phyloP scores from a whole-genome alignment of 2,797 vertebrate species.

The Sylvia borin region DNA sequence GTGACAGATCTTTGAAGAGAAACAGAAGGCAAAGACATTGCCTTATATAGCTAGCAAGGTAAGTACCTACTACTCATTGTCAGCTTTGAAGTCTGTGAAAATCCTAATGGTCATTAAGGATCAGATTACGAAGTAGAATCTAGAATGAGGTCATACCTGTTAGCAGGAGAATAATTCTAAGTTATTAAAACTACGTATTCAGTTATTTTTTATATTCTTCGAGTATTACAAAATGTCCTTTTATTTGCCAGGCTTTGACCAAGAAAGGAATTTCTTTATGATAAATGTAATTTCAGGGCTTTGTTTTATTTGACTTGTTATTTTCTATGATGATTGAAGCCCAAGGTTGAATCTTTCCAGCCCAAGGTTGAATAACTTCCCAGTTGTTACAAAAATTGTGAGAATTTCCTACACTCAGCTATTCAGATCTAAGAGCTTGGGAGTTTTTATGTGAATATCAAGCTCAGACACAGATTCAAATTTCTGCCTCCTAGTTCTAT shows the following conservation, averaged over 20 bases:
- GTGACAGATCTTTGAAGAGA: neutral
- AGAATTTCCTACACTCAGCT: neutral
- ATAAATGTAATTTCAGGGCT: neutral
- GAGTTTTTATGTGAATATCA: neutral
- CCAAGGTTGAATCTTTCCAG: neutral
- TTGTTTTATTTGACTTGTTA: neutral
- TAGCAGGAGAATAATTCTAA: neutral
- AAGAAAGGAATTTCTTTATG: neutral
- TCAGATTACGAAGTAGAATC: neutral
- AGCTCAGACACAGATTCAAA: neutral
- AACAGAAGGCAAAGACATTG: neutral
- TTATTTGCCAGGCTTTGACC: neutral
- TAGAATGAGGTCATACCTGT: neutral
- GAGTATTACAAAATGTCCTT: neutral
- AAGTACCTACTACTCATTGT: neutral
- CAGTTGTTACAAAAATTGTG: neutral
- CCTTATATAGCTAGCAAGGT: neutral
- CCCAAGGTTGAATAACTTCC: neutral
- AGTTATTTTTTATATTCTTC: neutral
- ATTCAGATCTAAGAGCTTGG: neutral
- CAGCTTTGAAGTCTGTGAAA: neutral
- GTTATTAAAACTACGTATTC: neutral
- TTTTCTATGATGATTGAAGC: neutral
- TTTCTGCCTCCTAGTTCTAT: neutral
- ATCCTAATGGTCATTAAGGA: neutral